phyloP scores from a whole-genome alignment of 2,113 vertebrate genomes.

The Phainopepla nitens region DNA sequence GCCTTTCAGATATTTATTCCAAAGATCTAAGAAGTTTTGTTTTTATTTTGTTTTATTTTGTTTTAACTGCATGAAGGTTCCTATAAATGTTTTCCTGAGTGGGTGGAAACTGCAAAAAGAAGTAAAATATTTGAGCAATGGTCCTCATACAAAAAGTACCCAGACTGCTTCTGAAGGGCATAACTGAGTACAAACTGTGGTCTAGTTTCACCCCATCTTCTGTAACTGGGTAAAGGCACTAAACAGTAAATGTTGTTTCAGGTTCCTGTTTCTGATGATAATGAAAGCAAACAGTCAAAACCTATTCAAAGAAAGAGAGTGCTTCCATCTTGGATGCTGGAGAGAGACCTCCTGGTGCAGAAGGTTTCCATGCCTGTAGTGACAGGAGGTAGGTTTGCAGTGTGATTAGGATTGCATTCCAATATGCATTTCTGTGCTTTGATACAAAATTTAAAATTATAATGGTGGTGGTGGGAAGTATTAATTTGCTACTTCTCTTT shows the following conservation, averaged over 20 bases:
- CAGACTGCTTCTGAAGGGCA: not conserved
- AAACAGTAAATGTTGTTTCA: conserved; percentile 37
- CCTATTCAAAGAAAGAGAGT: conserved; percentile 69
- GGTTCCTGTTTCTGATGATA: conserved; percentile 10
- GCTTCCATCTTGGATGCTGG: conserved; percentile 89
- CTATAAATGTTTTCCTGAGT: not conserved
- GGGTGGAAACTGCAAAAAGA: not conserved
- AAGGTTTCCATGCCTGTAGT: conserved; percentile 24
- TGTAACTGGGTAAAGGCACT: not conserved
- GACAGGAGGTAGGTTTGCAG: conserved; percentile 57
- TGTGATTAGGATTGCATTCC: not conserved
- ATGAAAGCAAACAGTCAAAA: not conserved
- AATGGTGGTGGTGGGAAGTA: not conserved
- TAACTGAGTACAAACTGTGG: not conserved
- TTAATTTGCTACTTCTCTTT: not conserved
- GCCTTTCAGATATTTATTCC: not conserved
- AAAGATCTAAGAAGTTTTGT: not conserved
- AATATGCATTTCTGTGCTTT: not conserved
- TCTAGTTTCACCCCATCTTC: not conserved
- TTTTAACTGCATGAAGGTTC: not conserved
- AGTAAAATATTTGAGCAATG: not conserved
- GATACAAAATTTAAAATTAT: not conserved
- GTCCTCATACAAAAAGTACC: not conserved
- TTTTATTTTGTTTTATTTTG: too few relatives aligned
- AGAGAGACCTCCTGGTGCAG: not conserved